Conservation (phyloP, 2,888 invertebrate species). For the Phaedon cochleariae region DNA sequence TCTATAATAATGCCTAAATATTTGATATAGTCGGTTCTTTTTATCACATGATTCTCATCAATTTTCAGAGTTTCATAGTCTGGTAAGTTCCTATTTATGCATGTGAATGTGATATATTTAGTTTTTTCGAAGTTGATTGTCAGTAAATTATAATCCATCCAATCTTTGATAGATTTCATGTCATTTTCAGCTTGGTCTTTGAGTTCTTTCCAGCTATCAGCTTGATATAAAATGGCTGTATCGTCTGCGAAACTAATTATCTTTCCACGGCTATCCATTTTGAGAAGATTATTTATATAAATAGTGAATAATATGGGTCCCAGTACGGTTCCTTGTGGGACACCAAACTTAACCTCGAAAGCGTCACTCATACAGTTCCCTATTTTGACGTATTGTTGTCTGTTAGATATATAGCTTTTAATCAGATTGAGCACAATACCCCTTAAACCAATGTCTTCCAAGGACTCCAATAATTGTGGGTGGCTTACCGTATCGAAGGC, state of each 20-base stretch:
- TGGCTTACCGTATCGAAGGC: too few species aligned
- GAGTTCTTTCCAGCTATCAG: not conserved
- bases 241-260: not conserved
- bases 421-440: too few species aligned
- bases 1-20: not conserved
- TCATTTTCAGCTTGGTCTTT: not conserved
- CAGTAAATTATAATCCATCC: not conserved
- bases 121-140: not conserved
- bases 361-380: not conserved
- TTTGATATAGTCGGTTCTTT: not conserved
- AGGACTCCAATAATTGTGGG: too few species aligned
- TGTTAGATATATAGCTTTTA: not conserved
- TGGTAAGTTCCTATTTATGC: not conserved
- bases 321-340: constrained; percentile 1
- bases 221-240: not conserved
- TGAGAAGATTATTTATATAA: not conserved
- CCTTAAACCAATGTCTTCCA: too few species aligned
- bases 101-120: not conserved
- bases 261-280: not conserved
- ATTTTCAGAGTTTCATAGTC: too few species aligned
- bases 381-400: not conserved
- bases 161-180: not conserved
- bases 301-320: not conserved
- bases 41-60: too few species aligned
- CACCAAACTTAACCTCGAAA: not conserved